Evolutionary conservation across 2,888 invertebrate genomes (phyloP).

Genomic region (Drosophila yooni): DNA sequence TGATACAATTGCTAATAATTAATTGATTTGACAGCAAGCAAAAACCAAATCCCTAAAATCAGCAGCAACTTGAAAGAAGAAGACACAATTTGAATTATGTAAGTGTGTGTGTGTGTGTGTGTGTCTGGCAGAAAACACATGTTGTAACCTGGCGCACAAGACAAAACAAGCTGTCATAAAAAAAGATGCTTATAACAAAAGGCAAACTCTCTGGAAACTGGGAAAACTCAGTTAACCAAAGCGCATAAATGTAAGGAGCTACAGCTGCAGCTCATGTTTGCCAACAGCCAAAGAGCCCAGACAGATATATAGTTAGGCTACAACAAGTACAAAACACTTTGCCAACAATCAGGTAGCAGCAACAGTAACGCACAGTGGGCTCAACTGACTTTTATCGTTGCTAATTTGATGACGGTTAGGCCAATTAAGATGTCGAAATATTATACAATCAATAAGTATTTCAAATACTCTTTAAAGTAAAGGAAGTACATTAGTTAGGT

Average conservation of each 20-base stretch:
- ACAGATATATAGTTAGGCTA: conserved; percentile 21
- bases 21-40: conserved; percentile 51
- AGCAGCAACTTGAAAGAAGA: conserved; percentile 23
- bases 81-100: neutral
- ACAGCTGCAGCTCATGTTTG: conserved; percentile 46
- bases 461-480: neutral
- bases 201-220: conserved; percentile 28
- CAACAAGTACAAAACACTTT: conserved; percentile 61
- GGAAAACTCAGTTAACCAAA: conserved; percentile 59
- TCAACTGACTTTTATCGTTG: neutral
- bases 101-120: conserved; percentile 1
- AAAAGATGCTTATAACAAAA: conserved; percentile 42
- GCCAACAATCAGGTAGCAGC: conserved; percentile 42
- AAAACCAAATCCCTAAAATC: conserved; percentile 23
- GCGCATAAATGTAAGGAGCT: conserved; percentile 68
- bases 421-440: neutral
- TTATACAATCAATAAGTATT: neutral
- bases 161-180: conserved; percentile 71
- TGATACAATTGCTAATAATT: conserved; percentile 52
- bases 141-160: conserved; percentile 58
- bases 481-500: rapidly evolving
- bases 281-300: conserved; percentile 49
- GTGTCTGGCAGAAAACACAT: conserved; percentile 47
- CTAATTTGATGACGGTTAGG: neutral
- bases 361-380: conserved; percentile 7